A percentile compares a stretch with the other conserved stretches of the same genome.
Conservation (phyloP, 1,140 invertebrate species). For the Drosophila nannoptera region DNA sequence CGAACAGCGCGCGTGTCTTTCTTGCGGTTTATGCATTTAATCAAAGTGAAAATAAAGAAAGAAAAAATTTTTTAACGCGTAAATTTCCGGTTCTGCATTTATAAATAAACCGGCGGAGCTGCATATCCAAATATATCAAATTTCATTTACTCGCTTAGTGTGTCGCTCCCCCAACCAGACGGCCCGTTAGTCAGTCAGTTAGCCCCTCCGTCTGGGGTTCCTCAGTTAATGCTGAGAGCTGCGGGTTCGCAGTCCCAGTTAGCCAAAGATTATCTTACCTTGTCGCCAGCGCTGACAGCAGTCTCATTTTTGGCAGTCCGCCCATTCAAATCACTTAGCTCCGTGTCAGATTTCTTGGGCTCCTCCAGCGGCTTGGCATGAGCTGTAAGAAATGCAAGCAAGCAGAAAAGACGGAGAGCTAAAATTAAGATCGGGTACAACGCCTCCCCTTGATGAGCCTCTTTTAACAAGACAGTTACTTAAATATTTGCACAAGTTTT, state of each 20-base stretch:
- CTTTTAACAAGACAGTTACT: background rate
- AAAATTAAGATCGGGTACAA: conserved; percentile 1
- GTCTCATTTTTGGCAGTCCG: conserved; percentile 55
- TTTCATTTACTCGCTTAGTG: conserved; percentile 30
- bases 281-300: conserved; percentile 56
- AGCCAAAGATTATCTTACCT: conserved; percentile 51
- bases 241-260: conserved; percentile 41
- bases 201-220: background rate
- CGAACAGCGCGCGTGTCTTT: conserved; percentile 64
- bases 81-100: conserved; percentile 70
- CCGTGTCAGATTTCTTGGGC: conserved; percentile 24
- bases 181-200: background rate
- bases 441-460: conserved; percentile 7
- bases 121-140: conserved; percentile 43
- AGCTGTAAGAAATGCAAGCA: conserved; percentile 60
- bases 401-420: conserved; percentile 32
- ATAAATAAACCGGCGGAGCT: conserved; percentile 54
- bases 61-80: conserved; percentile 46
- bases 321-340: conserved; percentile 47
- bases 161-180: conserved; percentile 1
- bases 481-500: conserved; percentile 27
- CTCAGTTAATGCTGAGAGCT: conserved; percentile 32
- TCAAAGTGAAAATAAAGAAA: conserved; percentile 74
- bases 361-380: conserved; percentile 60
- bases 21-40: conserved; percentile 65